Evolutionary conservation across 2,888 invertebrate species (phyloP).

Genomic region (Hypena proboscidalis): DNA sequence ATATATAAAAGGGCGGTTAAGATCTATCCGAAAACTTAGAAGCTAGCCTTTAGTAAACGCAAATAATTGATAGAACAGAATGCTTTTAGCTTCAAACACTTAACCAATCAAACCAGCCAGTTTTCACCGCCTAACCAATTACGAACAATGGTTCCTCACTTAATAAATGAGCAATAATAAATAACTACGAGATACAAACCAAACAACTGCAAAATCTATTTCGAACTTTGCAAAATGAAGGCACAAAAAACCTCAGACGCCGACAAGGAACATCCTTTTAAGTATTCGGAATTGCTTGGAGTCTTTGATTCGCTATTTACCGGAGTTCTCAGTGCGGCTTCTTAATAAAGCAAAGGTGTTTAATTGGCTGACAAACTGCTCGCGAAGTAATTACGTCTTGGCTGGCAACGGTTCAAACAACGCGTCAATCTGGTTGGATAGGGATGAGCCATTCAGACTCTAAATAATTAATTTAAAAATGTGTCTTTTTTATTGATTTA

Average conservation of each 20-base stretch:
- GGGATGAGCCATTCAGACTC: conserved; percentile 50
- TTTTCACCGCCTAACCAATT: too few relatives aligned
- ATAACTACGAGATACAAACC: background rate
- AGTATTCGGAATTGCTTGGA: conserved; percentile 52
- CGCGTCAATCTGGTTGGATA: conserved; percentile 72
- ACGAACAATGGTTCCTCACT: too few relatives aligned
- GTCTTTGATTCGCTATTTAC: conserved; percentile 50
- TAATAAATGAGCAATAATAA: too few relatives aligned
- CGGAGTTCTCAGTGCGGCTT: conserved; percentile 62
- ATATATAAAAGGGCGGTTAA: too few relatives aligned
- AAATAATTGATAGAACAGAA: background rate
- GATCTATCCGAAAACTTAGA: too few relatives aligned
- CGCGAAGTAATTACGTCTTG: conserved; percentile 81
- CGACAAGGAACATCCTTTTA: conserved; percentile 30
- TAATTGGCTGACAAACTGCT: conserved; percentile 85
- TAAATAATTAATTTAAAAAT: too few relatives aligned
- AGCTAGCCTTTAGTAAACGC: background rate
- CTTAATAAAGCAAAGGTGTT: conserved; percentile 85
- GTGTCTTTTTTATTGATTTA: too few relatives aligned
- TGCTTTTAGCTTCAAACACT: background rate
- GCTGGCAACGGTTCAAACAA: conserved; percentile 73
- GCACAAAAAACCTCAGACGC: conserved; percentile 30
- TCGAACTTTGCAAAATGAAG: conserved; percentile 20
- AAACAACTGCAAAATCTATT: conserved; percentile 2
- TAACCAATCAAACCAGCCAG: background rate